Evolutionary conservation across 2,113 vertebrate genomes (phyloP).

Genomic region (Corythaeola cristata): DNA sequence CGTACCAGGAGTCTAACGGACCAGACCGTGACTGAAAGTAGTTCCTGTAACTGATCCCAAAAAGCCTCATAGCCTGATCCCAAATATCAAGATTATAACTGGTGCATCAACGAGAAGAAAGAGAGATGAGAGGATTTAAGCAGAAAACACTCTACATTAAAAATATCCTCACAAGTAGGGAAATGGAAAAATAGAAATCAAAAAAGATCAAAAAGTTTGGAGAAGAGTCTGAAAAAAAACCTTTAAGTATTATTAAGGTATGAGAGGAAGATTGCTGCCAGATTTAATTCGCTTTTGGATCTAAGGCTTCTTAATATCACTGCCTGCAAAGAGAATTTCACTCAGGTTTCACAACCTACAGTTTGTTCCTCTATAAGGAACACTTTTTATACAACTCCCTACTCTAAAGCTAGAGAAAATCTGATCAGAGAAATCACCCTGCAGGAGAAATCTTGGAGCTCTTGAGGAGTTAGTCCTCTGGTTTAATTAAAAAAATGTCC

Average conservation of each 20-base stretch:
- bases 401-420: not conserved
- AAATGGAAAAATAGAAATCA: not conserved
- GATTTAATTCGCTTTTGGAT: not conserved
- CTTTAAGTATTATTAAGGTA: not conserved
- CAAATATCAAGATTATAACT: rapidly evolving
- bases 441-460: not conserved
- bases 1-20: rapidly evolving
- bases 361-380: not conserved
- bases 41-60: not conserved
- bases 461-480: not conserved
- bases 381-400: not conserved
- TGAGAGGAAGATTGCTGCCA: not conserved
- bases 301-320: not conserved
- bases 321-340: not conserved
- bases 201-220: not conserved
- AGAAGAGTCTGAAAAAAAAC: not conserved
- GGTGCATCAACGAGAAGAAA: rapidly evolving
- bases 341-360: not conserved
- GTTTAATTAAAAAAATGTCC: not conserved
- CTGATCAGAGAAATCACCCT: not conserved
- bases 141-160: not conserved
- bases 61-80: not conserved
- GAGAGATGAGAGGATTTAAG: rapidly evolving
- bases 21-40: not conserved
- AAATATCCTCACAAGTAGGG: not conserved